Evolutionary conservation across 2,113 vertebrate species (phyloP).

Genomic region (Pelecanus crispus): DNA sequence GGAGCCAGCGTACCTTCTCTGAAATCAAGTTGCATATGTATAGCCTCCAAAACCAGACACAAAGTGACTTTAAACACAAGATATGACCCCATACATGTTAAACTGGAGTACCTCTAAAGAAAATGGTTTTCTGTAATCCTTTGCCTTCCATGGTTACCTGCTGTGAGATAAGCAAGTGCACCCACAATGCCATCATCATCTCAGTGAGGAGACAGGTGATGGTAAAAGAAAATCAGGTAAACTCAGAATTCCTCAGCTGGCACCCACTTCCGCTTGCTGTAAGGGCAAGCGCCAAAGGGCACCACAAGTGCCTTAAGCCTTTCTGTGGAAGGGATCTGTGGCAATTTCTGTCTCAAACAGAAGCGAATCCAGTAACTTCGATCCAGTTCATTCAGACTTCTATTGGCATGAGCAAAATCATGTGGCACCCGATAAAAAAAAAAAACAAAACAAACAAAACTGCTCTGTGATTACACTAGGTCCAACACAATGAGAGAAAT

Average conservation of each 20-base stretch:
- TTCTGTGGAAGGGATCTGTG: not conserved
- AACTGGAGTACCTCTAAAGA: not conserved
- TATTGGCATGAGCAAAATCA: not conserved
- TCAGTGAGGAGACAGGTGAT: not conserved
- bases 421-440: rapidly evolving
- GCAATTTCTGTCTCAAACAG: not conserved
- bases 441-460: not conserved
- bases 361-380: not conserved
- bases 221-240: not conserved
- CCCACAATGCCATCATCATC: not conserved
- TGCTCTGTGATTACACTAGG: not conserved
- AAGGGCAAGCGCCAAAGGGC: not conserved
- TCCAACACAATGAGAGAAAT: not conserved
- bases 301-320: not conserved
- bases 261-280: not conserved
- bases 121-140: not conserved
- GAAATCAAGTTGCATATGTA: not conserved
- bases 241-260: not conserved
- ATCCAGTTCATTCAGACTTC: not conserved
- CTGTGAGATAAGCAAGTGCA: not conserved
- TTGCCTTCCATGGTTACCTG: not conserved
- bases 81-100: not conserved
- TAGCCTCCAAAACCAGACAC: not conserved
- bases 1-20: not conserved
- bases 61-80: not conserved